Evolutionary conservation across 2,888 invertebrate genomes (phyloP), one percentile per base, ranked within the genome.

Genomic region (Lithosia quadra): DNA sequence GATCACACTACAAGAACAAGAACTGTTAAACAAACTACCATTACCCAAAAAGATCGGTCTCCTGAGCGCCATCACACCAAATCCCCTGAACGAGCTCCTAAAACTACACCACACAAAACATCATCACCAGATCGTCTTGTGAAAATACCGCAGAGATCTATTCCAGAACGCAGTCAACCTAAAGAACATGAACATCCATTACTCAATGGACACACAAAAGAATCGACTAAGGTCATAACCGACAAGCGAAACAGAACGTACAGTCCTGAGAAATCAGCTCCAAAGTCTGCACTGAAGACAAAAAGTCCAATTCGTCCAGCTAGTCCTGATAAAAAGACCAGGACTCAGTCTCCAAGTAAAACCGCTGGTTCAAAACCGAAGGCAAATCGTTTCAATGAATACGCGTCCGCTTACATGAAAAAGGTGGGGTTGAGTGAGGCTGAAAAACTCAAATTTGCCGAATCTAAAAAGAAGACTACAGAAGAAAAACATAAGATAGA

Each of bases 321-420:
- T 0, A 94, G 92, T 78, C 94, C 92, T 2, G 93, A 93, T n/a
- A 93, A 95, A 77, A 92, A 89, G 71, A 84, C 85, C 2, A 84
- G 92, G 61, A 88, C 90, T n/a, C 74, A 79, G 1, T 93, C 94
- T n/a, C 94, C 94, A 0, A 90, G 73, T 58, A 94, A 94, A 79
- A 66, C 63, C 10, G 67, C 83, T 1, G 72, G 88, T 65, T 80
- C 88, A 1, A 94, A 93, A 84, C 75, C 90, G 9, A 95, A 93
- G 83, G 76, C 88, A 0, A 93, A 90, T 70, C 92, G 92, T 56
- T 94, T 95, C 66, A 92, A 88, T 67, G 95, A 95, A 73, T 95
- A 95, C 58, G 94, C 95, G 9, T 88, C 93, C 9, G 95, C 95
- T 55, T 95, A 95, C 69, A 93, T 95, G 91, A 95, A 93, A 70